These are phyloP conservation scores for Eira barbara DNA, from an alignment of 2,113 vertebrate species.

Conservation along the genomic window DNA sequence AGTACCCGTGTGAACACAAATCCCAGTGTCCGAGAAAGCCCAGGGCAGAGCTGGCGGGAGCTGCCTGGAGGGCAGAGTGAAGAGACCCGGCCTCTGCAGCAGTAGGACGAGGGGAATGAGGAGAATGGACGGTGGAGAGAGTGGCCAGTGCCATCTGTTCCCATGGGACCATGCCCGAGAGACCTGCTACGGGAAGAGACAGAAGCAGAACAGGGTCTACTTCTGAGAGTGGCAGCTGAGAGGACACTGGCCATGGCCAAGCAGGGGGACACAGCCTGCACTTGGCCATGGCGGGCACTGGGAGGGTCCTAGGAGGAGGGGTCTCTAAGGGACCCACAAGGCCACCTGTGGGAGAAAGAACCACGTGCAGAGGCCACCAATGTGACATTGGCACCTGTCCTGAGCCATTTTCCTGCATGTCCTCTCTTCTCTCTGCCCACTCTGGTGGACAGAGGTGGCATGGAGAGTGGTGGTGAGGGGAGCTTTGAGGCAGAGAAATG, in stretches of 20 bases:
- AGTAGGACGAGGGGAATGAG: not conserved
- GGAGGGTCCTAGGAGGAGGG: too few relatives aligned
- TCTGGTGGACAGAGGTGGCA: not conserved
- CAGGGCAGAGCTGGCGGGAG: not conserved
- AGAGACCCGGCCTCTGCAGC: too few relatives aligned
- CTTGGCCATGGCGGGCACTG: fast-evolving
- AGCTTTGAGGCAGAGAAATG: not conserved
- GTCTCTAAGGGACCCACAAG: not conserved
- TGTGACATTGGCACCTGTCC: not conserved
- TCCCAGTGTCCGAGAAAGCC: too few relatives aligned
- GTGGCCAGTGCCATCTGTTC: not conserved
- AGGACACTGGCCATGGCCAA: not conserved
- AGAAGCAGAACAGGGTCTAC: not conserved
- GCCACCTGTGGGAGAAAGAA: not conserved
- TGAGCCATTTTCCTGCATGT: not conserved
- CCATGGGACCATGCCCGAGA: not conserved
- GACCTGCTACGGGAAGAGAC: not conserved
- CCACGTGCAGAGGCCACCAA: not conserved
- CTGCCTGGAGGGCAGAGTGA: not conserved
- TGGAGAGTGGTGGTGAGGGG: not conserved
- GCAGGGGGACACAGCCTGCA: not conserved
- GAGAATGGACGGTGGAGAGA: not conserved
- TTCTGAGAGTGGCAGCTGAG: not conserved
- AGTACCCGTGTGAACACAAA: not conserved
- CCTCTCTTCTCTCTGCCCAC: not conserved